Percentiles rank a stretch among this genome's conserved stretches.
Evolutionary conservation across 1,140 invertebrate genomes (phyloP).

Genomic region (Drosophila lowei): DNA sequence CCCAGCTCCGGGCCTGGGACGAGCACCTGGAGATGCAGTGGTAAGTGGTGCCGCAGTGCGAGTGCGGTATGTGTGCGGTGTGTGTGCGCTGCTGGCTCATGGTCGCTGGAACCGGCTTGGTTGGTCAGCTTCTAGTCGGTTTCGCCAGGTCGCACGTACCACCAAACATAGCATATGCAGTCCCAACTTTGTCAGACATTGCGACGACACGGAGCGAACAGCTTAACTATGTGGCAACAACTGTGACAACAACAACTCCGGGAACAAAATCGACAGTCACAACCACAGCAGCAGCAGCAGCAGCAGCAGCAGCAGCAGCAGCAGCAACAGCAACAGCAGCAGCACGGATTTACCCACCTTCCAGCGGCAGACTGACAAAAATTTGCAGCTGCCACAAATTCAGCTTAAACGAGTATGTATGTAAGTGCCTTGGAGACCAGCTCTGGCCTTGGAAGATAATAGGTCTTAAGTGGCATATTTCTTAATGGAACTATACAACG

Average conservation of each 20-base stretch:
- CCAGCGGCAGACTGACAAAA: constrained; percentile 24
- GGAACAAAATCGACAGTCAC: too few species aligned
- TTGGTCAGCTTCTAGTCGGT: constrained; percentile 17
- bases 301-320: constrained; percentile 20
- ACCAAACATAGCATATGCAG: constrained; percentile 4
- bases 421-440: not conserved
- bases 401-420: not conserved
- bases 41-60: constrained; percentile 22
- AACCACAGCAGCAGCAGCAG: constrained; percentile 3
- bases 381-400: constrained; percentile 38
- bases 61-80: not conserved
- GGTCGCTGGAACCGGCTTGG: constrained; percentile 36
- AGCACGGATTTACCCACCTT: constrained; percentile 48
- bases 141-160: constrained; percentile 19
- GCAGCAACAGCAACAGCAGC: constrained; percentile 11
- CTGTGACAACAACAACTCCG: constrained; percentile 16
- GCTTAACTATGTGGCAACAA: constrained; percentile 67
- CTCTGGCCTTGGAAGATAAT: constrained; percentile 25
- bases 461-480: constrained; percentile 44
- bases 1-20: not conserved
- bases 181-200: constrained; percentile 52
- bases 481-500: constrained; percentile 9
- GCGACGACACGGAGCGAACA: constrained; percentile 47
- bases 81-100: constrained; percentile 12
- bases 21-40: constrained; percentile 26